Base-by-base conservation (phyloP, 2,888 invertebrate genomes). In the Leptinotarsa rubiginosa region DNA sequence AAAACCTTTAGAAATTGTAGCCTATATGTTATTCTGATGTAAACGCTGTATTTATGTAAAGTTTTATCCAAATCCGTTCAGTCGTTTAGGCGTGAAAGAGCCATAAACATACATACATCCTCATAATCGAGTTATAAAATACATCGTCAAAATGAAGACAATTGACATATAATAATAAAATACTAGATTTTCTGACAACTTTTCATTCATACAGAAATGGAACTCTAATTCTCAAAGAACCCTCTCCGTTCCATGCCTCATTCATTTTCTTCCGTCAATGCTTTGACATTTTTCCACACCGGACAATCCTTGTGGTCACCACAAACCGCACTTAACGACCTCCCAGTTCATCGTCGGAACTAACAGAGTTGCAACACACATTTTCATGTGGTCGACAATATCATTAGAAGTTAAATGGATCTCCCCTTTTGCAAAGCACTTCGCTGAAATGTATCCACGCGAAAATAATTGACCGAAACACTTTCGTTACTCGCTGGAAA, bases 401-500 rank as follows among this genome's bases (percentile, higher is more conserved):
- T 56, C 56, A 25, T 56, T 22, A 56, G 13, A 20, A 56, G 22
- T 20, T 56, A 22, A 56, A 56, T 62, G 62, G n/a, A 62, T 16
- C 62, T 31, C n/a, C 41, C n/a, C n/a, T n/a, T 31, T 13, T 41
- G 56, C 4, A 10, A 20, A 4, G 56, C 31, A 62, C 41, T 62
- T 5, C n/a, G 12, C n/a, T 41, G 10, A 25, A 62, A 25, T 62
- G 16, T 25, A 41, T 62, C 31, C 31, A 41, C n/a, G 12, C 13
- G 16, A 16, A 62, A 62, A n/a, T 41, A 62, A 41, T 41, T 18
- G 41, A 59, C 62, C 31, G 25, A 15, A 62, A 62, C 62, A 62
- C 62, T 62, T 56, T 56, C 56, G 13, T 56, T 22, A 22, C 22
- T 62, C 62, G 41, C 31, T 56, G 41, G 4, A 41, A 62, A 62